Percentiles rank a stretch among this genome's conserved stretches.
These are phyloP conservation scores for Zonitis immaculata DNA, from an alignment of 2,888 invertebrate genomes.

Conservation along the genomic window DNA sequence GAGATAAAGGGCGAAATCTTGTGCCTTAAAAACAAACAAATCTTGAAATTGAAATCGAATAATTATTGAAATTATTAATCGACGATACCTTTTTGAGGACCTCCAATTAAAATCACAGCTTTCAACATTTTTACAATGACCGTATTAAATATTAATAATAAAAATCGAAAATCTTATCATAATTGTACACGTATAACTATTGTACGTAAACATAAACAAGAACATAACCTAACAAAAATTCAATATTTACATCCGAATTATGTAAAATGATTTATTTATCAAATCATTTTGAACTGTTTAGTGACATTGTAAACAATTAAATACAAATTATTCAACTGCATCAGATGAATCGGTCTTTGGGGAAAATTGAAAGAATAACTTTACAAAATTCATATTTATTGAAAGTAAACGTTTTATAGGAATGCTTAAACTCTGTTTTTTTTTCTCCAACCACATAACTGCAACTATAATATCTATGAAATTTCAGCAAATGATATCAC, in stretches of 20 bases:
- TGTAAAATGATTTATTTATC: too few species aligned
- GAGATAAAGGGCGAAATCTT: constrained; percentile 90
- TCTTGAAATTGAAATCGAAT: constrained; percentile 2
- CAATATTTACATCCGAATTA: too few species aligned
- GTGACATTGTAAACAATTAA: too few species aligned
- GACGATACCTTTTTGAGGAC: constrained; percentile 82
- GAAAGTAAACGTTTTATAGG: background rate
- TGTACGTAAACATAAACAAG: background rate
- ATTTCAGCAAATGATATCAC: background rate
- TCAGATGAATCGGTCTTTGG: too few species aligned
- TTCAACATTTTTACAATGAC: constrained; percentile 57
- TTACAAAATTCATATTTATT: background rate
- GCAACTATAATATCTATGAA: background rate
- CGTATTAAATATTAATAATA: background rate
- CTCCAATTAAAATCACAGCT: constrained; percentile 89
- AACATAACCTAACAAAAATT: background rate
- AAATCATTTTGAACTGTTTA: too few species aligned
- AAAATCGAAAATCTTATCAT: background rate
- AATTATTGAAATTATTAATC: too few species aligned
- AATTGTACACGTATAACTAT: background rate
- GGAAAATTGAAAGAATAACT: too few species aligned
- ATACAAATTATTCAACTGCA: too few species aligned
- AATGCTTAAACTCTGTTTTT: background rate
- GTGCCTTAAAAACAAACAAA: constrained; percentile 65
- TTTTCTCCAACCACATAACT: background rate